Evolutionary conservation across 2,888 invertebrate genomes (phyloP).

Genomic region (Mythimna loreyi): DNA sequence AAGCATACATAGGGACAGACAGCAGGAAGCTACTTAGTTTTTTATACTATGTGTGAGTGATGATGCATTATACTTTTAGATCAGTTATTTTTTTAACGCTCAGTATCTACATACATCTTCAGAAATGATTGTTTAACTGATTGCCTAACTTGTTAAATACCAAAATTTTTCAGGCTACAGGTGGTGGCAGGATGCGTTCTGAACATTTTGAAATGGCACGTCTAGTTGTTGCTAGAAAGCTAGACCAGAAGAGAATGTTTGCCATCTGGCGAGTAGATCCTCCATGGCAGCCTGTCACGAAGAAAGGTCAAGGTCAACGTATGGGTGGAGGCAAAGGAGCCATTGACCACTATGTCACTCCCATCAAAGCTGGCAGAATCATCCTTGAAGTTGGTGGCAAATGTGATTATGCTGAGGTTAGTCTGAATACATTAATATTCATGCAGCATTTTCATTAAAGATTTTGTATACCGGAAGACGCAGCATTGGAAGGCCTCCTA

Average conservation of each 20-base stretch:
- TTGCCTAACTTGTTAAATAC: not conserved
- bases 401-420: conserved; percentile 96
- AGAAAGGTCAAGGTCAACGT: conserved; percentile 96
- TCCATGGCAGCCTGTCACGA: conserved; percentile 98
- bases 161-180: conserved; percentile 92
- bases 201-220: conserved; percentile 98
- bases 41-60: not conserved
- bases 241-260: conserved; percentile 96
- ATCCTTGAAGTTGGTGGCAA: conserved; percentile 98
- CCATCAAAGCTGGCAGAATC: conserved; percentile 96
- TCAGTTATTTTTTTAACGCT: not conserved
- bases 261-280: conserved; percentile 98
- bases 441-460: no score
- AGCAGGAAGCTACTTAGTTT: no score
- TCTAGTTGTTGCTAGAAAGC: conserved; percentile 93
- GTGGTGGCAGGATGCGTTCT: conserved; percentile 95
- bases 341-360: conserved; percentile 98
- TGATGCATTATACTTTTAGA: not conserved
- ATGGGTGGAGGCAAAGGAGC: conserved; percentile 99
- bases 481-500: no score
- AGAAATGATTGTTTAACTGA: not conserved
- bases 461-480: no score
- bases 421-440: conserved; percentile 54
- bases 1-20: no score
- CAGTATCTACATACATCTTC: not conserved